Evolutionary conservation across 2,888 invertebrate genomes (phyloP).

Genomic region (Miltochrista miniata): DNA sequence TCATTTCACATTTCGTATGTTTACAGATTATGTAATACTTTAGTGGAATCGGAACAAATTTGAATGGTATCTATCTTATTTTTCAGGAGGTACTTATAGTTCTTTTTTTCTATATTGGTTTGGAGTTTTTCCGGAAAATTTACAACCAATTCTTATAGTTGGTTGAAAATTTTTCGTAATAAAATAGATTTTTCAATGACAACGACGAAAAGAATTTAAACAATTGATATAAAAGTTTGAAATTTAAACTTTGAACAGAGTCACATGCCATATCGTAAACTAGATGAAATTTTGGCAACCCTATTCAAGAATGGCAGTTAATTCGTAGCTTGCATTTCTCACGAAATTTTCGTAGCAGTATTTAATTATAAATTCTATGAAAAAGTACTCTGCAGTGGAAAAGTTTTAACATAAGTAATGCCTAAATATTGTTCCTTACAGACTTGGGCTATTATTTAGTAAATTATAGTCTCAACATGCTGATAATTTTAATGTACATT

Average conservation of each 20-base stretch:
- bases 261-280: conserved; percentile 21
- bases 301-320: conserved; percentile 39
- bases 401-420: conserved; percentile 46
- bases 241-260: conserved; percentile 12
- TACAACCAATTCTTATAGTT: too few species aligned
- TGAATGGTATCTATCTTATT: too few species aligned
- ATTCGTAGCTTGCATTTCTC: conserved; percentile 65
- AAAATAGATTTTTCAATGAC: too few species aligned
- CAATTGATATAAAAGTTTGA: background rate
- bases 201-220: too few species aligned
- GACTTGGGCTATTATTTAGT: conserved; percentile 29
- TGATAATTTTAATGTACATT: too few species aligned
- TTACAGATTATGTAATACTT: too few species aligned
- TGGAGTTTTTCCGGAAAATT: too few species aligned
- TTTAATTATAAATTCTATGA: conserved; percentile 66
- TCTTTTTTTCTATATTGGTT: too few species aligned
- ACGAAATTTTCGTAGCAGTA: conserved; percentile 64
- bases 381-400: conserved; percentile 55
- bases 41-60: too few species aligned
- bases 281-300: conserved; percentile 38
- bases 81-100: too few species aligned
- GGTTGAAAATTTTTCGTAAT: too few species aligned
- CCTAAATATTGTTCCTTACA: conserved; percentile 38
- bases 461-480: conserved; percentile 21
- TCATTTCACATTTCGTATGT: too few species aligned